A percentile compares a stretch with the other conserved stretches of the same genome.
Conservation (phyloP, 2,113 vertebrate genomes). For the Sinocyclocheilus maitianheensis region DNA sequence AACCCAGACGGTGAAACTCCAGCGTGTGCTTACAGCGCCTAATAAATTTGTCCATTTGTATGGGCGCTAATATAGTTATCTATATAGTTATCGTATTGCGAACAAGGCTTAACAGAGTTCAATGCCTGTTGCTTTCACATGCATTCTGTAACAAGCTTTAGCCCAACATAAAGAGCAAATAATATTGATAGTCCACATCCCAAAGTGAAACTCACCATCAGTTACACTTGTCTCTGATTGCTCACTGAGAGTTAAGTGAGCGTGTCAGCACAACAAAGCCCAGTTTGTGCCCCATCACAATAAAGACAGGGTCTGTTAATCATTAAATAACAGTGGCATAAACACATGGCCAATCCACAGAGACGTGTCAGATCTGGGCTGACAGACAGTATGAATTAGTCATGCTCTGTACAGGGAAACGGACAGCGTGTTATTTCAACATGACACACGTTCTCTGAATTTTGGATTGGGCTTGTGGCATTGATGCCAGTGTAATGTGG, state of each 20-base stretch:
- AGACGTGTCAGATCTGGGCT: slow-evolving; percentile 28
- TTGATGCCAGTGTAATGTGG: not conserved
- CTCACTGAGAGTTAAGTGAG: slow-evolving; percentile 21
- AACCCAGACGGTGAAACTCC: too few relatives aligned
- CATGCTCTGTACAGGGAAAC: slow-evolving; percentile 12
- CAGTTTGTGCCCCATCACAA: slow-evolving; percentile 31
- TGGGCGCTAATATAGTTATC: too few relatives aligned
- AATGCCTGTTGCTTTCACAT: too few relatives aligned
- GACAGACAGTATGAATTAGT: slow-evolving; percentile 44
- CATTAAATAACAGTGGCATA: slow-evolving; percentile 39
- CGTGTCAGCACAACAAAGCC: slow-evolving; percentile 18
- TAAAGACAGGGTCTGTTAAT: slow-evolving; percentile 40
- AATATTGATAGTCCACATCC: slow-evolving; percentile 17
- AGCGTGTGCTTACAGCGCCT: too few relatives aligned
- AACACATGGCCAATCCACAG: slow-evolving; percentile 25
- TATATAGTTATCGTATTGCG: too few relatives aligned
- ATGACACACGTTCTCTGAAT: slow-evolving; percentile 5
- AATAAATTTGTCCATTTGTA: too few relatives aligned
- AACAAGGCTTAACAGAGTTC: too few relatives aligned
- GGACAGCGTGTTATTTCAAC: slow-evolving; percentile 37
- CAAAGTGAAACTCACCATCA: not conserved
- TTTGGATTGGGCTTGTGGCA: not conserved
- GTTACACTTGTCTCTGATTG: slow-evolving; percentile 10
- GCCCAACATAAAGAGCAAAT: slow-evolving; percentile 12
- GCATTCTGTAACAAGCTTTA: not conserved